phyloP scores from a whole-genome alignment of 2,113 vertebrate genomes.

The Blennius ocellaris region DNA sequence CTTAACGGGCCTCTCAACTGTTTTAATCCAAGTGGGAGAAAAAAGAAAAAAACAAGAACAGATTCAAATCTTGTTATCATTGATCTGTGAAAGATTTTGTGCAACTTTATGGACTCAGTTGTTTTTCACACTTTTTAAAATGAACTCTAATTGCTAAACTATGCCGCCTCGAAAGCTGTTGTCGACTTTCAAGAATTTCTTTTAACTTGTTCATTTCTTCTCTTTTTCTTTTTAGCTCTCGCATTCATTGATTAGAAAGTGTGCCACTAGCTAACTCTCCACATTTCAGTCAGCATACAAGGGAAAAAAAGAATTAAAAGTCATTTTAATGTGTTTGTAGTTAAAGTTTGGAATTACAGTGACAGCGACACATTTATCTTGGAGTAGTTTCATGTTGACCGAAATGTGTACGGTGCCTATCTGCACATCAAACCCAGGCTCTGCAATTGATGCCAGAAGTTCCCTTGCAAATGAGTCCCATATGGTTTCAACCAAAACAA shows the following conservation, averaged over 20 bases:
- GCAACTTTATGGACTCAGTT: conserved; percentile 57
- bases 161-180: conserved; percentile 26
- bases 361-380: conserved; percentile 72
- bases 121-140: conserved; percentile 41
- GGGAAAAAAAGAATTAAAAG: conserved; percentile 39
- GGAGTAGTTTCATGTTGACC: conserved; percentile 63
- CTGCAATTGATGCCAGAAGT: conserved; percentile 71
- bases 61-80: conserved; percentile 62
- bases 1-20: conserved; percentile 53
- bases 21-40: conserved; percentile 62
- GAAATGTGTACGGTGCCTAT: conserved; percentile 71
- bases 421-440: conserved; percentile 76
- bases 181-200: conserved; percentile 46
- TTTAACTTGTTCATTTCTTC: neutral
- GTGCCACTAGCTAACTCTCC: conserved; percentile 8
- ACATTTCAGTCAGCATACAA: conserved; percentile 10
- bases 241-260: conserved; percentile 30
- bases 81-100: conserved; percentile 38
- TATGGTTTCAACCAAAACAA: conserved; percentile 77
- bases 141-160: conserved; percentile 48
- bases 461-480: conserved; percentile 74
- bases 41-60: conserved; percentile 35
- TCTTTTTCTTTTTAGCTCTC: conserved; percentile 29
- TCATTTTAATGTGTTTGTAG: conserved; percentile 27
- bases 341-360: conserved; percentile 45